Evolutionary conservation across 2,888 invertebrate genomes (phyloP).

Genomic region (Dusona sp.): DNA sequence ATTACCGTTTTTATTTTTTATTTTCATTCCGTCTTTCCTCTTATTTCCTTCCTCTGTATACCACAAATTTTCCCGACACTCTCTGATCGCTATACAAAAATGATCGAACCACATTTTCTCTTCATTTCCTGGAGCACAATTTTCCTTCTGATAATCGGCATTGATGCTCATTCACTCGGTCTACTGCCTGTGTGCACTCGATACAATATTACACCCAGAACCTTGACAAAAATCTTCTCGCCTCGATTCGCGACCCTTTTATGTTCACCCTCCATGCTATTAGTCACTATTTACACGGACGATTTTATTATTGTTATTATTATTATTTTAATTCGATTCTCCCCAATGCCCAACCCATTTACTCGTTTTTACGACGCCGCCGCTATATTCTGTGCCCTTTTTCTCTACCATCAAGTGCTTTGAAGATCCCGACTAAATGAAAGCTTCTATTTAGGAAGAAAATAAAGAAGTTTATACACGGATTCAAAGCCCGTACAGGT

Average conservation of each 20-base stretch:
- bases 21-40: neutral
- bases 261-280: constrained; percentile 49
- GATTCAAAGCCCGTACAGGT: constrained; percentile 23
- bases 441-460: constrained; percentile 2
- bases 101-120: constrained; percentile 12
- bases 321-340: constrained; percentile 57
- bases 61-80: neutral
- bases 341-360: constrained; percentile 7
- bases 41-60: neutral
- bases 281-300: constrained; percentile 62
- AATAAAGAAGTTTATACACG: constrained; percentile 51
- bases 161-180: constrained; percentile 50
- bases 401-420: constrained; percentile 42
- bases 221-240: constrained; percentile 32
- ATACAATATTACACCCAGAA: constrained; percentile 50
- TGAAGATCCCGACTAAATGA: constrained; percentile 20
- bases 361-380: neutral
- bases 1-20: neutral
- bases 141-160: constrained; percentile 27
- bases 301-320: constrained; percentile 41
- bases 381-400: constrained; percentile 14
- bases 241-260: constrained; percentile 27
- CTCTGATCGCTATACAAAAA: neutral
- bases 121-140: constrained; percentile 7
- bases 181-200: constrained; percentile 58